These are phyloP conservation scores for Notothenia coriiceps DNA, from an alignment of 2,113 vertebrate genomes.

Conservation along the genomic window DNA sequence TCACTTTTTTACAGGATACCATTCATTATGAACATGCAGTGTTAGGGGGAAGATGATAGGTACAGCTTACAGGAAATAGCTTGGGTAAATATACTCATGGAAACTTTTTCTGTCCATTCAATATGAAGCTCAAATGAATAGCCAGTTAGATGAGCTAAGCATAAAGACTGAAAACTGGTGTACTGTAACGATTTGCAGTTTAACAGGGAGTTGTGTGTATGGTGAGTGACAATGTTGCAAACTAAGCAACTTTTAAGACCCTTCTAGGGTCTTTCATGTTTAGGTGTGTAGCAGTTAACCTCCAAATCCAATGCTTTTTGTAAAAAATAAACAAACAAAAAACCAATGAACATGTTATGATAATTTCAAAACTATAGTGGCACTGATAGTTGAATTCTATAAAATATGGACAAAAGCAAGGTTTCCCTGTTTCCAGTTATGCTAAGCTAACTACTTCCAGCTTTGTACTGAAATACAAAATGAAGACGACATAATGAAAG, in stretches of 20 bases:
- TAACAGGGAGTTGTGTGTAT: neutral
- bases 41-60: slow-evolving; percentile 42
- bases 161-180: neutral
- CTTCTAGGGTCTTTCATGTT: neutral
- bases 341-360: neutral
- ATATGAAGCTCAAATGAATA: neutral
- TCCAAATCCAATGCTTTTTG: neutral
- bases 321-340: neutral
- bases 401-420: neutral
- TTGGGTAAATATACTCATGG: neutral
- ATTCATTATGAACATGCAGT: slow-evolving; percentile 62
- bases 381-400: neutral
- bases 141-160: neutral
- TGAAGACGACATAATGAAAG: neutral
- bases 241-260: neutral
- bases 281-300: neutral
- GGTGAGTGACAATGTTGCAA: neutral
- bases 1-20: slow-evolving; percentile 35
- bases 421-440: neutral
- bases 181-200: neutral
- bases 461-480: neutral
- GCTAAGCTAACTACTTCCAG: neutral
- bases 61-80: slow-evolving; percentile 2
- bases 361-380: neutral
- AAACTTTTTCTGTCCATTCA: neutral